Evolutionary conservation across 2,797 vertebrate species (phyloP), one percentile per base, ranked within the genome.

Genomic region (Meda fulgida): DNA sequence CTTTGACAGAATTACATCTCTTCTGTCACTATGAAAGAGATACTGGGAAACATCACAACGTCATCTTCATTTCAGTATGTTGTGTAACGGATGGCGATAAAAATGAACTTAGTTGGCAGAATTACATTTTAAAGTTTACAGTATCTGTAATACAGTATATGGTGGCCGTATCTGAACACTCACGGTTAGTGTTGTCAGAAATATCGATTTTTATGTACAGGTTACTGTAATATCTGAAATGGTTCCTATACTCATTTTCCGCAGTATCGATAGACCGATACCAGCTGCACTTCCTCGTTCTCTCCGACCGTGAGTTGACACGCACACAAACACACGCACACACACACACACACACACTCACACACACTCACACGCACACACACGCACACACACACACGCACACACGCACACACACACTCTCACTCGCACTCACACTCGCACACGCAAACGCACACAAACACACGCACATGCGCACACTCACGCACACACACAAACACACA

Each of bases 1-100:
- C 43, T 65, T 7, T 71, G 53, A 82, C 51, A 82, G 46, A 81
- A 58, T 48, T 48, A 48, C 46, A 48, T 18, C 46, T 16, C 19
- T 36, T 36, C 48, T 14, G 48, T 53, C 10, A 18, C 16, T 40
- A 4, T n/a, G n/a, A 26, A 71, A 26, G 38, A 16, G 36, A 40
- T 14, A 36, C 66, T 13, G 34, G 34, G 66, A 71, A 71, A 26
- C 70, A 26, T 5, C n/a, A 7, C 40, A 13, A 2, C 7, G 4
- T 7, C 38, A 71, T 43, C 36, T 70, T 70, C 38, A 16, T 26
- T 71, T 71, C 38, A 29, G 40, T 29, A 1, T 29, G 70, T 8
- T 2, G 70, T 8, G 14, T 9, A 29, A 46, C 23, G 0, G 7
- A 71, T 18, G 69, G 11, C 23, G 38, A 43, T 18, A 29, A 18